phyloP scores from a whole-genome alignment of 2,888 invertebrate genomes.

The Glaucopsyche alexis region DNA sequence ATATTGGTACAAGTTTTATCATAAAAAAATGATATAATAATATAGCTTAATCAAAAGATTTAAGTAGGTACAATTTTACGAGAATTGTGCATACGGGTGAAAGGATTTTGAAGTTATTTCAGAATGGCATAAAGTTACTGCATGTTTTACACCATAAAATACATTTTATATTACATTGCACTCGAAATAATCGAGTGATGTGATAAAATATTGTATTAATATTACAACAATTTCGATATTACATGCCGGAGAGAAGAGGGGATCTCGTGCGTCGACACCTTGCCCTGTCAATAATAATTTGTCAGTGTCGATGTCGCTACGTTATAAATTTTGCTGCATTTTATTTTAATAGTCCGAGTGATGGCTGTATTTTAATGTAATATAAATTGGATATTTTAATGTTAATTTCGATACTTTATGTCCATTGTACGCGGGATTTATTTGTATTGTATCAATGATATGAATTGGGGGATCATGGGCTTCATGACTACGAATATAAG shows the following conservation, averaged over 20 bases:
- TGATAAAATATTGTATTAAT: not conserved
- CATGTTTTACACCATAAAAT: not conserved
- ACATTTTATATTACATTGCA: not conserved
- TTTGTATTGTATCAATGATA: conserved; percentile 2
- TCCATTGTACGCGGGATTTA: not conserved
- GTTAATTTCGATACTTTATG: not conserved
- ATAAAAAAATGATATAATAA: no score
- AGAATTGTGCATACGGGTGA: no score
- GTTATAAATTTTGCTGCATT: conserved; percentile 23
- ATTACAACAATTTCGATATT: conserved; percentile 1
- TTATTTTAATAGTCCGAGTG: conserved; percentile 22
- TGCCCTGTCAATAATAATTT: conserved; percentile 23
- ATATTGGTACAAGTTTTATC: no score
- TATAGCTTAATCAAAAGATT: no score
- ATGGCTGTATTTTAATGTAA: conserved; percentile 6
- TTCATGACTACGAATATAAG: conserved; percentile 3
- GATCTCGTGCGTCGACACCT: conserved; percentile 17
- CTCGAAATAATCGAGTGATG: not conserved
- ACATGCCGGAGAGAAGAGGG: not conserved
- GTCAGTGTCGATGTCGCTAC: conserved; percentile 24
- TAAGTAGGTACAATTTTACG: no score
- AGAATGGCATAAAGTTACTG: not conserved
- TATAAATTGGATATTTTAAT: conserved; percentile 15
- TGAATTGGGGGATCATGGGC: not conserved
- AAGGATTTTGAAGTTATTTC: not conserved